Percentiles rank a stretch among this genome's conserved stretches.
These are phyloP conservation scores for Palloptera scutellata DNA, from an alignment of 2,888 invertebrate species.

Conservation along the genomic window DNA sequence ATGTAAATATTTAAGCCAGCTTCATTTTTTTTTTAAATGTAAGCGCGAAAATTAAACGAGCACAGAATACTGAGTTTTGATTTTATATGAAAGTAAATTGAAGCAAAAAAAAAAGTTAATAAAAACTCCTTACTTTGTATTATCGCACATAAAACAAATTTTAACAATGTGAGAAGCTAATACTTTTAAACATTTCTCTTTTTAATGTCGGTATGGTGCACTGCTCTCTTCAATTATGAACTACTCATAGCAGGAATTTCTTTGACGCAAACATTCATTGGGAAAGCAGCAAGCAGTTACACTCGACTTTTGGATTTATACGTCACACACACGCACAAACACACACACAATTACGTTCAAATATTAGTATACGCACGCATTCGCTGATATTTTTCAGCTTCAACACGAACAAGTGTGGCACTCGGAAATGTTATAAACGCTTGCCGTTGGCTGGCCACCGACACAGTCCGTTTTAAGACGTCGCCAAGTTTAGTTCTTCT, in stretches of 20 bases:
- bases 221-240: too few relatives aligned
- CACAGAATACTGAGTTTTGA: neutral
- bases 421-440: constrained; percentile 58
- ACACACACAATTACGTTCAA: neutral
- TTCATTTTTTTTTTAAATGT: too few relatives aligned
- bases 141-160: too few relatives aligned
- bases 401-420: neutral
- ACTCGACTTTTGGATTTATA: too few relatives aligned
- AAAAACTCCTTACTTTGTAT: neutral
- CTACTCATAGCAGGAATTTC: constrained; percentile 5
- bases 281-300: constrained; percentile 11
- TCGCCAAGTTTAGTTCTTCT: constrained; percentile 57
- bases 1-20: too few relatives aligned
- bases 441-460: constrained; percentile 49
- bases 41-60: neutral
- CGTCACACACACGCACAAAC: too few relatives aligned
- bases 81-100: neutral
- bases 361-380: neutral
- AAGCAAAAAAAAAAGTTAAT: neutral
- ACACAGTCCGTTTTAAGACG: constrained; percentile 62
- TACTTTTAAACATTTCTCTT: too few relatives aligned
- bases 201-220: too few relatives aligned
- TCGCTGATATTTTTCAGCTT: too few relatives aligned
- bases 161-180: neutral
- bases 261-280: constrained; percentile 2